phyloP scores from a whole-genome alignment of 1,140 invertebrate genomes.

The Penaeus vannamei region DNA sequence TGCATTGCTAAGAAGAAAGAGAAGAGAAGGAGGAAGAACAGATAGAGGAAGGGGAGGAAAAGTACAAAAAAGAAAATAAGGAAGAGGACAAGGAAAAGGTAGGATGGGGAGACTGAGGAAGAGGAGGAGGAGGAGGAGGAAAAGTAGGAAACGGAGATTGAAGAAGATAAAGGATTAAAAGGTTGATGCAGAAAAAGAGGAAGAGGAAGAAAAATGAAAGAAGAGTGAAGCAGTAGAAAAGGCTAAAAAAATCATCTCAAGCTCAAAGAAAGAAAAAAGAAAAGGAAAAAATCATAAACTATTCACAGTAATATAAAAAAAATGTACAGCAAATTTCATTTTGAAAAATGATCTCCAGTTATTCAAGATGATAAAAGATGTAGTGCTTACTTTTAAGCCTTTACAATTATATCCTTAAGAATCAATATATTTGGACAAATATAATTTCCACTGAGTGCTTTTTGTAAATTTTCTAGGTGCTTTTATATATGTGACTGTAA shows the following conservation, averaged over 20 bases:
- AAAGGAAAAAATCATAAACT: not conserved
- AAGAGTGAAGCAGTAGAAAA: no score
- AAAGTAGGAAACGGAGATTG: no score
- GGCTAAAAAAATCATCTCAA: not conserved
- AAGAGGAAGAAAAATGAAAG: no score
- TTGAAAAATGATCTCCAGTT: constrained; percentile 54
- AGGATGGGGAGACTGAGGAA: not conserved
- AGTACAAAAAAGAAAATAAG: no score
- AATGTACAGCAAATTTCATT: constrained; percentile 34
- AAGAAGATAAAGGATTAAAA: no score
- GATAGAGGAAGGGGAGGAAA: no score
- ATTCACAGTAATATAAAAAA: constrained; percentile 41
- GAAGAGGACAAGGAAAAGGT: no score
- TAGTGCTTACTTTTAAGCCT: constrained; percentile 26
- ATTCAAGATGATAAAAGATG: constrained; percentile 40
- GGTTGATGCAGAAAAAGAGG: no score
- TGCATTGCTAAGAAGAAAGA: constrained; percentile 1
- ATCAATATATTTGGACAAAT: constrained; percentile 58
- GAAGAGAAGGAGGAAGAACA: not conserved
- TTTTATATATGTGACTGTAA: constrained; percentile 51
- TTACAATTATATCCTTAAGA: constrained; percentile 41
- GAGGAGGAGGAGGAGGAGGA: constrained; percentile 12
- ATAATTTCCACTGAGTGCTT: constrained; percentile 64
- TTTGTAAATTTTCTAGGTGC: constrained; percentile 60
- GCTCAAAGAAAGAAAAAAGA: constrained; percentile 44